Conservation (phyloP, 2,888 invertebrate species). For the Isoperla grammatica region DNA sequence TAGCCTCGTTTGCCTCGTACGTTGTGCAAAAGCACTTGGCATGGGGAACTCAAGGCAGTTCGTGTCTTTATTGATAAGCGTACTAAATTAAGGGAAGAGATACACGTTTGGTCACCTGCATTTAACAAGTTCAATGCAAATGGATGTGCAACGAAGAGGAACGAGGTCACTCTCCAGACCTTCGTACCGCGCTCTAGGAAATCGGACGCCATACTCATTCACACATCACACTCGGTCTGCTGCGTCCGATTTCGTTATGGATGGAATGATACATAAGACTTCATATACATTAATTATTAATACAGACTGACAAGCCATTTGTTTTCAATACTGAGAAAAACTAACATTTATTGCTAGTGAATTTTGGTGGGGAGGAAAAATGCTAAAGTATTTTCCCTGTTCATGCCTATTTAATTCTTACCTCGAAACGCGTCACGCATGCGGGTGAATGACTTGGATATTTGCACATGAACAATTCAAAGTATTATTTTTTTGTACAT, state of each 20-base stretch:
- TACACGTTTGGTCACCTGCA: slow-evolving; percentile 1
- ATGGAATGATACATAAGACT: slow-evolving; percentile 34
- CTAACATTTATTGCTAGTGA: slow-evolving; percentile 50
- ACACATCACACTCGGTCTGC: background rate
- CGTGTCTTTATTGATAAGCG: slow-evolving; percentile 30
- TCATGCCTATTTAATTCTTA: background rate
- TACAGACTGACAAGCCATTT: slow-evolving; percentile 24
- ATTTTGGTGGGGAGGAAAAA: slow-evolving; percentile 35
- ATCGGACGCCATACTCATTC: slow-evolving; percentile 1
- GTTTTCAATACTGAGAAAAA: slow-evolving; percentile 46
- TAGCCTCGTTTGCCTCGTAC: slow-evolving; percentile 16
- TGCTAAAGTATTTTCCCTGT: background rate
- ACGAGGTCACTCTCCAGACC: background rate
- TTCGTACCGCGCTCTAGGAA: slow-evolving; percentile 7
- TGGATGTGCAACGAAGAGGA: slow-evolving; percentile 3
- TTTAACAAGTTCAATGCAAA: slow-evolving; percentile 3
- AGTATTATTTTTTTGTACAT: slow-evolving; percentile 39
- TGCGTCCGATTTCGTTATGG: slow-evolving; percentile 29
- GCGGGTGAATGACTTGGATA: slow-evolving; percentile 17
- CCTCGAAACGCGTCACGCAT: background rate
- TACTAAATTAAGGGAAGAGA: slow-evolving; percentile 35
- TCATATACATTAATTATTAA: slow-evolving; percentile 25
- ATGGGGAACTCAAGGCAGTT: slow-evolving; percentile 27
- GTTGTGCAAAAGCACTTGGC: slow-evolving; percentile 32
- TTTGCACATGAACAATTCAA: slow-evolving; percentile 9